Evolutionary conservation across 2,797 vertebrate species (phyloP), one percentile per base, ranked within the genome.

Genomic region (Peromyscus nudipes): DNA sequence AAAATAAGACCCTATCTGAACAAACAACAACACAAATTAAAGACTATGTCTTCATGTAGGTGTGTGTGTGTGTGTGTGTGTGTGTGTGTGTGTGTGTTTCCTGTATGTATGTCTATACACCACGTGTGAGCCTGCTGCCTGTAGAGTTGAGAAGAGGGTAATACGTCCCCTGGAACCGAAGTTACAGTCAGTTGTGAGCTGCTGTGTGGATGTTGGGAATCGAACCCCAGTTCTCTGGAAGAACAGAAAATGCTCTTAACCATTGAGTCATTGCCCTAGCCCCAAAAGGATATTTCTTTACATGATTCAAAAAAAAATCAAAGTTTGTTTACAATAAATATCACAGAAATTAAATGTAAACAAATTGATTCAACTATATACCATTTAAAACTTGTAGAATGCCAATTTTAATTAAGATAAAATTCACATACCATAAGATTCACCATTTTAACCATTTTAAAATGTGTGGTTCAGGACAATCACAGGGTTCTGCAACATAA

Each of bases 321-420:
- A 96, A 34, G 1, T 25, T 89, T 43, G 17, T 60, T 79, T 91
- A 69, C 46, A 96, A 89, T 82, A 94, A 94, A 95, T 40, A 96
- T 23, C 88, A 73, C 62, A 86, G 55, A 92, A 91, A 77, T 19
- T 75, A 71, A 86, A 94, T 94, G 94, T 95, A 91, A 94, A 80
- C 89, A 89, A 92, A 89, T 83, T 96, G 80, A 88, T 85, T 96
- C 62, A 95, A 92, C 95, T 73, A 67, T 64, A 85, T 52, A 43
- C 84, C 73, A 82, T 81, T 81, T 71, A 86, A 92, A 89, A 31
- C 21, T 64, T 88, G 12, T 92, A 93, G 92, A 96, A 90, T 96
- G 73, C 9, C 27, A 77, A 40, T 91, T 96, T 92, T 90, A 94
- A 97, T 71, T 91, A 92, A 90, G 55, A 91, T n/a, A 89, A 95